phyloP scores from a whole-genome alignment of 1,140 invertebrate species.

The Octopus bimaculoides region DNA sequence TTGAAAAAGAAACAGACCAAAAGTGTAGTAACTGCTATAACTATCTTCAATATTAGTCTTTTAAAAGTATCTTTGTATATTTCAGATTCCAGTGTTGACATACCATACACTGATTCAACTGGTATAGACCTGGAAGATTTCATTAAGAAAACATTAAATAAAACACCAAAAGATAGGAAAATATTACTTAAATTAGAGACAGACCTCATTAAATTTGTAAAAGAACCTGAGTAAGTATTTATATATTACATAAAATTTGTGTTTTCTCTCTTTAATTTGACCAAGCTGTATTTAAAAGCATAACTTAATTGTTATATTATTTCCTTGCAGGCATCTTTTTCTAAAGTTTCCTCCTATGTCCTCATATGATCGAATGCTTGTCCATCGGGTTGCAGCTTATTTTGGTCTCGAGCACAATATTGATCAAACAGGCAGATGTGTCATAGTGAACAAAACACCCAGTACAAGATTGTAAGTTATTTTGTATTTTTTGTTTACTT shows the following conservation, averaged over 20 bases:
- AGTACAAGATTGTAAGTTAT: slow-evolving; percentile 67
- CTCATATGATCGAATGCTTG: slow-evolving; percentile 92
- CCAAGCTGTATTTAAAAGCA: neutral
- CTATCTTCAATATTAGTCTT: no score
- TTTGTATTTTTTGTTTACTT: slow-evolving; percentile 39
- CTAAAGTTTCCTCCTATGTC: slow-evolving; percentile 87
- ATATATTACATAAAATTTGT: neutral
- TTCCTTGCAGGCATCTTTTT: slow-evolving; percentile 61
- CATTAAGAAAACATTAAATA: slow-evolving; percentile 85
- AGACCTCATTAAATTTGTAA: slow-evolving; percentile 78
- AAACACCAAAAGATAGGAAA: slow-evolving; percentile 81
- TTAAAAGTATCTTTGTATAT: slow-evolving; percentile 16
- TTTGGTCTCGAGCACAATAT: slow-evolving; percentile 94
- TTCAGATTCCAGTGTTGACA: slow-evolving; percentile 73
- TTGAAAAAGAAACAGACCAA: no score
- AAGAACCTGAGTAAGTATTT: slow-evolving; percentile 74
- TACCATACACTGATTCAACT: slow-evolving; percentile 68
- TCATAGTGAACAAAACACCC: slow-evolving; percentile 79
- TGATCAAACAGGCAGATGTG: slow-evolving; percentile 78
- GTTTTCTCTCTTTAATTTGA: neutral
- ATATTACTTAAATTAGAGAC: slow-evolving; percentile 83
- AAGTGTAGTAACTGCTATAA: no score
- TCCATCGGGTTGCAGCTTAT: slow-evolving; percentile 87
- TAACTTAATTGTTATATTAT: slow-evolving; percentile 11
- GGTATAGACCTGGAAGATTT: slow-evolving; percentile 82